phyloP scores from a whole-genome alignment of 2,888 invertebrate genomes.

The Amblyjoppa fuscipennis region DNA sequence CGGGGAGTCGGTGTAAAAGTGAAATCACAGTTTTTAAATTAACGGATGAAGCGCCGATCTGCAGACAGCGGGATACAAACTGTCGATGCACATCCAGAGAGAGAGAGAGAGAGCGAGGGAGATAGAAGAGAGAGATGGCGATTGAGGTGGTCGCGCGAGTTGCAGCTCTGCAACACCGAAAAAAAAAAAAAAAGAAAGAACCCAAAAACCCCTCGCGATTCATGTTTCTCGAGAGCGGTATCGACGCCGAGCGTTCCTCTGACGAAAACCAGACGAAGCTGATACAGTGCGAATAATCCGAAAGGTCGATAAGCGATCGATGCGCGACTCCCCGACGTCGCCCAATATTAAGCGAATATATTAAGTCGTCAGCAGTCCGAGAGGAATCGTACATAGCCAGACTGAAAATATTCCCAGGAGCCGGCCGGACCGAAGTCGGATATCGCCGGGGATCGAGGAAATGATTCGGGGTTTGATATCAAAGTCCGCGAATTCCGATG shows the following conservation, averaged over 20 bases:
- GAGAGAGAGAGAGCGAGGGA: conserved; percentile 33
- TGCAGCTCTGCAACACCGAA: not conserved
- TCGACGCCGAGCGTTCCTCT: not conserved
- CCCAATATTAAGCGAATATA: not conserved
- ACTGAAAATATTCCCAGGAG: conserved; percentile 17
- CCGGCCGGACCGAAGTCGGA: not conserved
- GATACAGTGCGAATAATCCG: not conserved
- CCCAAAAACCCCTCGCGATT: not conserved
- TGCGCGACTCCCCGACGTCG: not conserved
- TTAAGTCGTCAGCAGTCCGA: not conserved
- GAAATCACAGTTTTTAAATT: conserved; percentile 75
- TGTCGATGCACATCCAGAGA: conserved; percentile 47
- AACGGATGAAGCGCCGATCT: conserved; percentile 69
- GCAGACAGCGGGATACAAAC: conserved; percentile 63
- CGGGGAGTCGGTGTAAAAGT: conserved; percentile 66
- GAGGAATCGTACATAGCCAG: not conserved
- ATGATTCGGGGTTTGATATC: conserved; percentile 71
- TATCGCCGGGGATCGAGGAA: conserved; percentile 18
- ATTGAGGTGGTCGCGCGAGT: conserved; percentile 23
- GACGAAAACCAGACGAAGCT: not conserved
- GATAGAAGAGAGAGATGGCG: conserved; percentile 35
- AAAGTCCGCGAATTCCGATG: conserved; percentile 72
- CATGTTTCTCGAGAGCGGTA: not conserved
- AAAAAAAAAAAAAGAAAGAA: conserved; percentile 3
- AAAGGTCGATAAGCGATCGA: conserved; percentile 25